Base-by-base conservation (phyloP, 2,888 invertebrate species). In the Platynereis dumerilii region DNA sequence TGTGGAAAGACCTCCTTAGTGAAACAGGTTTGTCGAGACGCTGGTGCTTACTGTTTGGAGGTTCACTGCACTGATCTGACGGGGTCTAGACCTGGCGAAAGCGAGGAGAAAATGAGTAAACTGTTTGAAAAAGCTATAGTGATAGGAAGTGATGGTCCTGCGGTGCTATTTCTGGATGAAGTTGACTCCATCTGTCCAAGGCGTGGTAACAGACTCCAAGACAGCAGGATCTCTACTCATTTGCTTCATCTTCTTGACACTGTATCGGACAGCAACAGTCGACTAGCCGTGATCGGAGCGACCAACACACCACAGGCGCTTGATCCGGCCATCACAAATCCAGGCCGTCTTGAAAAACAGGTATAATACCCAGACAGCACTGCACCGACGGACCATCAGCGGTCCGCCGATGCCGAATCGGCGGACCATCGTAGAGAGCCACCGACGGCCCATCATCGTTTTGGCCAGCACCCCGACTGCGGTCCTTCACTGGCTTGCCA, bases 1-100 rank as follows among this genome's bases (percentile, higher is more conserved):
- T 77, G 77, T 69, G 80, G 81, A 0, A 81, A 81, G 64, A 77
- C 80, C 1, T 75, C 95, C 92, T 79, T 95, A 85, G 61, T 96
- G 92, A 78, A 91, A 85, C 85, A 76, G 82, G 84, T 78, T 78
- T 79, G 77, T 81, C 81, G 71, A 78, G 84, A 75, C 42, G 80
- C 83, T 71, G 74, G 76, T n/a, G 86, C 86, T 65, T 86, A 86
- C 65, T 77, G 88, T 17, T 80, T 87, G 55, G 74, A 78, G 17
- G 76, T 88, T 2, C 82, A 83, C 58, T 84, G 86, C 1, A 78
- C 85, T 0, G 84, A 86, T 58, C 74, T 88, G 1, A 72, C 85
- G 48, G 82, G 83, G n/a, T 80, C 87, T 0, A 80, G 85, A 70
- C 87, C 87, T 1, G 88, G 88, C 0, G 87, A 87, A 75, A 86